A percentile compares a stretch with the other conserved stretches of the same genome.
Conservation (phyloP, 2,888 invertebrate genomes). For the Willowsia nigromaculata region DNA sequence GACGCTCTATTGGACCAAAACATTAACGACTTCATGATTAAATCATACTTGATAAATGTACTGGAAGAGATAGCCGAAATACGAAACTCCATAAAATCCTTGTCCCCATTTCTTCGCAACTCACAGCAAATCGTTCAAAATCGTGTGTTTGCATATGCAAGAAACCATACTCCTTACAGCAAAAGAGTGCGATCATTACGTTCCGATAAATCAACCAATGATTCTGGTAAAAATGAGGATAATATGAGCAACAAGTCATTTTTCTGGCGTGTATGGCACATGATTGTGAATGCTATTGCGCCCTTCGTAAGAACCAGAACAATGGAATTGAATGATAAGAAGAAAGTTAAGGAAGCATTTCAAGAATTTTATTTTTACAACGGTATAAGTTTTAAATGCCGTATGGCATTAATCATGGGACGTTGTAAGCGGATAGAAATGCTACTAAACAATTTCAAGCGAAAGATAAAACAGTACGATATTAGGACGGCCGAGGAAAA, state of each 20-base stretch:
- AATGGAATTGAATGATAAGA: neutral
- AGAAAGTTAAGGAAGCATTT: neutral
- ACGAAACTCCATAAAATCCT: constrained; percentile 9
- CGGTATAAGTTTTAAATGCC: neutral
- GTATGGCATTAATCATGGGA: neutral
- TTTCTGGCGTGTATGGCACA: neutral
- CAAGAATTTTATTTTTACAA: constrained; percentile 19
- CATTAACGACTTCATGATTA: neutral
- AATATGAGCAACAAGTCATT: neutral
- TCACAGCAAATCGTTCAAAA: neutral
- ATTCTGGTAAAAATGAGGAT: neutral
- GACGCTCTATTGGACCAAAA: neutral
- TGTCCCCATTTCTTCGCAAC: constrained; percentile 2
- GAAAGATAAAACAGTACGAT: neutral
- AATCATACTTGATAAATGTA: neutral
- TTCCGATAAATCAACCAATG: neutral
- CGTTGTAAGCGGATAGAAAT: constrained; percentile 5
- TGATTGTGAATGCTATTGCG: neutral
- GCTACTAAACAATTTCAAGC: neutral
- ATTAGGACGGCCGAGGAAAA: neutral
- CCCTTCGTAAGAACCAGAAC: neutral
- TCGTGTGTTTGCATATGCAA: constrained; percentile 26
- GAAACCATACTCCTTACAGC: constrained; percentile 9
- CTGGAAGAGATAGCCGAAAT: constrained; percentile 22
- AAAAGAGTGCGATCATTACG: neutral